Evolutionary conservation across 2,797 vertebrate species (phyloP).

Genomic region (Vultur gryphus): DNA sequence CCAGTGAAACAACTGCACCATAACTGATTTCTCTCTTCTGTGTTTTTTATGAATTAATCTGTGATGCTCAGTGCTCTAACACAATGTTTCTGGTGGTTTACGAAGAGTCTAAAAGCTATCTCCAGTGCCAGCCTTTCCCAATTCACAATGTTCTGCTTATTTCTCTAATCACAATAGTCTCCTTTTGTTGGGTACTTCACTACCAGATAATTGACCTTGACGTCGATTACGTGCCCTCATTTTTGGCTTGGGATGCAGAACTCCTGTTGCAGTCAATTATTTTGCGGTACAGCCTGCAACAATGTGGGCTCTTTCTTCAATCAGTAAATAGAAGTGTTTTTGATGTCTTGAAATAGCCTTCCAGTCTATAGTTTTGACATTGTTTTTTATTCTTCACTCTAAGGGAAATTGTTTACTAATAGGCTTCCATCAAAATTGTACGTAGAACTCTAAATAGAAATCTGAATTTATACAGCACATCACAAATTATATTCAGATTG

Average conservation of each 20-base stretch:
- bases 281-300: constrained; percentile 71
- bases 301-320: constrained; percentile 72
- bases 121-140: constrained; percentile 60
- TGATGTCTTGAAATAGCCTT: constrained; percentile 72
- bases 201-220: constrained; percentile 80
- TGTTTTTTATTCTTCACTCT: constrained; percentile 64
- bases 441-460: neutral
- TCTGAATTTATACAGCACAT: neutral
- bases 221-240: constrained; percentile 73
- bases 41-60: constrained; percentile 13
- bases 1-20: constrained; percentile 9
- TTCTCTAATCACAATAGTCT: constrained; percentile 76
- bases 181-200: constrained; percentile 74
- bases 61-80: constrained; percentile 53
- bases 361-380: constrained; percentile 63
- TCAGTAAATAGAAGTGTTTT: constrained; percentile 70
- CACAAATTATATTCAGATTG: constrained; percentile 13
- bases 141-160: constrained; percentile 75
- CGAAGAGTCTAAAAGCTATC: constrained; percentile 41
- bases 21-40: neutral
- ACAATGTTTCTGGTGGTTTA: constrained; percentile 66
- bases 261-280: constrained; percentile 80
- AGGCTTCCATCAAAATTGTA: neutral
- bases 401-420: constrained; percentile 51
- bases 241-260: constrained; percentile 74